phyloP scores from a whole-genome alignment of 2,113 vertebrate species.

The Acrocephalus arundinaceus region DNA sequence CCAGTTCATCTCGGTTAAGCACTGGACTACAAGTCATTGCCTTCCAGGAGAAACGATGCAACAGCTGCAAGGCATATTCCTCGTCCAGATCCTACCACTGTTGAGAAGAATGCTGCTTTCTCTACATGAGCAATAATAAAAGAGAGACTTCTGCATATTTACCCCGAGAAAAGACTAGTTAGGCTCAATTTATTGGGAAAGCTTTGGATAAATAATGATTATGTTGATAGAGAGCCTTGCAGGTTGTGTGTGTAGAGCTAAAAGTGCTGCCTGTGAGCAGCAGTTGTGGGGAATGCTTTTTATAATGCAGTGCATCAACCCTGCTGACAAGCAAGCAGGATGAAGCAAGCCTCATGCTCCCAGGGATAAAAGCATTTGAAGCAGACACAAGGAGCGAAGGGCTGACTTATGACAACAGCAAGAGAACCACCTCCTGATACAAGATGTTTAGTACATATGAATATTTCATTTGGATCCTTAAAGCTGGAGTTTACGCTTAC shows the following conservation, averaged over 20 bases:
- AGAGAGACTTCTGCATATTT: background rate
- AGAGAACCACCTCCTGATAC: constrained; percentile 14
- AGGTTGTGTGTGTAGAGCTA: constrained; percentile 19
- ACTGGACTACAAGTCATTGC: background rate
- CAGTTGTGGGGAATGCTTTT: constrained; percentile 9
- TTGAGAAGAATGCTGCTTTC: background rate
- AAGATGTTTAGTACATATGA: background rate
- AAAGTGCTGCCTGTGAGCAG: constrained; percentile 40
- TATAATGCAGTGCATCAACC: background rate
- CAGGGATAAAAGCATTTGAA: constrained; percentile 24
- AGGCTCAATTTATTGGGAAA: constrained; percentile 14
- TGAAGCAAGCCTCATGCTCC: background rate
- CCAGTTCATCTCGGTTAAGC: background rate
- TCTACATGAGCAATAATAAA: background rate
- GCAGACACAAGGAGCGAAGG: background rate
- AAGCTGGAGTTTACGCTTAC: background rate
- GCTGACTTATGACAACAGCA: constrained; percentile 36
- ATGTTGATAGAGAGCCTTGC: background rate
- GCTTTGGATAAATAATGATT: background rate
- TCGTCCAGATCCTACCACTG: background rate
- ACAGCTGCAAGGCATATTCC: background rate
- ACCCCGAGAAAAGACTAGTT: constrained; percentile 5
- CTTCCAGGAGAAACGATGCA: background rate
- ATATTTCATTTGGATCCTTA: constrained; percentile 17
- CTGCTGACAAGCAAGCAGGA: constrained; percentile 35